A percentile compares a stretch with the other conserved stretches of the same genome.
Evolutionary conservation across 2,797 vertebrate species (phyloP).

Genomic region (Podarcis siculus): DNA sequence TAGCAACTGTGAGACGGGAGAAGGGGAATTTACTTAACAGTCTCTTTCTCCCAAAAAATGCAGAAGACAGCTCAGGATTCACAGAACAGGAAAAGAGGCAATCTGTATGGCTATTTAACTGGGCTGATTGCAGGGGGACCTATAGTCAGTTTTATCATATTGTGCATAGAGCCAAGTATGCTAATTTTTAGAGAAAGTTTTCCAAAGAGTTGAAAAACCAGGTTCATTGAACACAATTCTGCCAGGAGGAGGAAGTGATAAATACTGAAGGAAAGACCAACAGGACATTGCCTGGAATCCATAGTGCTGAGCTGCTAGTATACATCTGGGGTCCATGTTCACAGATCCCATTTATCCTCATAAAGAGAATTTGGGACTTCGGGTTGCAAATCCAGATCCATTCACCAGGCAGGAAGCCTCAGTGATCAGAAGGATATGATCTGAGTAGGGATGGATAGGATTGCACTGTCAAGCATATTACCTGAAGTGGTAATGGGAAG

Average conservation of each 20-base stretch:
- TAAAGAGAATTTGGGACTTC: not conserved
- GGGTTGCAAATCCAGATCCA: not conserved
- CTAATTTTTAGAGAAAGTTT: not conserved
- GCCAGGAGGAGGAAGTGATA: not conserved
- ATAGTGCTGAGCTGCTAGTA: not conserved
- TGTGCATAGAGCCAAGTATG: not conserved
- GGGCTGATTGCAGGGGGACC: not conserved
- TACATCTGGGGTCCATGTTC: not conserved
- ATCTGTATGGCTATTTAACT: not conserved
- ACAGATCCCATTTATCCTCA: not conserved
- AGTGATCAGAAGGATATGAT: not conserved
- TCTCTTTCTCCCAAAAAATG: not conserved
- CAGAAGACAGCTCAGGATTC: constrained; percentile 7
- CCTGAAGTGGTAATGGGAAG: not conserved
- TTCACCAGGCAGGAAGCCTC: not conserved
- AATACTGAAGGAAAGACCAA: not conserved
- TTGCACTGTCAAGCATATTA: not conserved
- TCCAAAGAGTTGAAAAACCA: not conserved
- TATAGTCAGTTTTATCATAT: not conserved
- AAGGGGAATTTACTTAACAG: not conserved
- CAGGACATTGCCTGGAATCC: not conserved
- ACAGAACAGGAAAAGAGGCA: constrained; percentile 15
- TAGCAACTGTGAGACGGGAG: not conserved
- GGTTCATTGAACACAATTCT: not conserved
- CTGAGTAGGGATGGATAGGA: not conserved